phyloP scores from a whole-genome alignment of 1,140 invertebrate genomes.

The Aphelenchoides avenae region DNA sequence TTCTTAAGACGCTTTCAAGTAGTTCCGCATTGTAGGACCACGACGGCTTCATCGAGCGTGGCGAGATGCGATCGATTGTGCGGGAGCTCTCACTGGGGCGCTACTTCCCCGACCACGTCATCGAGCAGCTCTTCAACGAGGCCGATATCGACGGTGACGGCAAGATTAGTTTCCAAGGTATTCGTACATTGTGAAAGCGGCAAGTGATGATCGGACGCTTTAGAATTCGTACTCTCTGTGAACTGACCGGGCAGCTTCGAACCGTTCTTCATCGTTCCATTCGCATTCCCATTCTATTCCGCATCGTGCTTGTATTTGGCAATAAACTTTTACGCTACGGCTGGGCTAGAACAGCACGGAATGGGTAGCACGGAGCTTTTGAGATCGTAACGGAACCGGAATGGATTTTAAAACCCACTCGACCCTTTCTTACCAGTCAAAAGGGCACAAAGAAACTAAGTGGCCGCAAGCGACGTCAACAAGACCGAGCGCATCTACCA shows the following conservation, averaged over 20 bases:
- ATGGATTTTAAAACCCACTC: too few species aligned
- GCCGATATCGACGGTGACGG: conserved; percentile 57
- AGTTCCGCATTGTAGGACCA: conserved; percentile 47
- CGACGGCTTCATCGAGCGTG: conserved; percentile 54
- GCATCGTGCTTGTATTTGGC: too few species aligned
- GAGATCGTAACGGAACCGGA: too few species aligned
- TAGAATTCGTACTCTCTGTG: conserved; percentile 52
- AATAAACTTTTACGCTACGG: too few species aligned
- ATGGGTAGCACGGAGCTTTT: too few species aligned
- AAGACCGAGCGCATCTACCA: too few species aligned
- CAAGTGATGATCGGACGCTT: conserved; percentile 8
- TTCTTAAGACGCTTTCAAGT: background rate
- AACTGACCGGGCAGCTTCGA: conserved; percentile 23
- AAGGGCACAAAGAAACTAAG: too few species aligned
- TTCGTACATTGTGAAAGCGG: conserved; percentile 2
- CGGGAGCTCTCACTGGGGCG: conserved; percentile 45
- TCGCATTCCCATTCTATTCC: too few species aligned
- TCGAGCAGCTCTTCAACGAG: conserved; percentile 54
- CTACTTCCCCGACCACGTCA: conserved; percentile 45
- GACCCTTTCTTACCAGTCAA: too few species aligned
- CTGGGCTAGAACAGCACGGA: too few species aligned
- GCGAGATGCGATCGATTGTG: conserved; percentile 52
- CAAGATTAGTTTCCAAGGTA: conserved; percentile 57
- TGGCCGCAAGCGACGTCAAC: too few species aligned
- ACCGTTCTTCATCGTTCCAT: too few species aligned